Conservation (phyloP, 2,113 vertebrate species). For the Menidia beryllina region DNA sequence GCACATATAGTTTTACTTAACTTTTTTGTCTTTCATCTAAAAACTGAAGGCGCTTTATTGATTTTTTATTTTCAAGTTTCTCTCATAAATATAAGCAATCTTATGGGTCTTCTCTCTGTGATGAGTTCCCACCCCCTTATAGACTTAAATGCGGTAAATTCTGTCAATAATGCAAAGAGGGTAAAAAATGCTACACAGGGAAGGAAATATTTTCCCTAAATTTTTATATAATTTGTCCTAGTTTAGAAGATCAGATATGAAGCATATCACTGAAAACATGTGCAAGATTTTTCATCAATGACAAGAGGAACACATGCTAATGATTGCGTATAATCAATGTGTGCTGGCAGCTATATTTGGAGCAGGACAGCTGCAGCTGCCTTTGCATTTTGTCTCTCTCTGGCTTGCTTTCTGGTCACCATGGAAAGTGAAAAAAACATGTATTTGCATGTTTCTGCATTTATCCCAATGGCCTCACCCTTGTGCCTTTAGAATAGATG, state of each 20-base stretch:
- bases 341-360: constrained; percentile 48
- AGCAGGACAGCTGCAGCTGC: constrained; percentile 49
- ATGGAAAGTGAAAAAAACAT: constrained; percentile 13
- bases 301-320: constrained; percentile 35
- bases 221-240: background rate
- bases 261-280: constrained; percentile 15
- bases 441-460: constrained; percentile 50
- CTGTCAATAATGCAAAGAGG: constrained; percentile 32
- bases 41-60: background rate
- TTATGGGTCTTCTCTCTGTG: constrained; percentile 3
- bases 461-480: background rate
- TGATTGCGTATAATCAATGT: constrained; percentile 56
- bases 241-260: background rate
- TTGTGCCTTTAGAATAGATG: constrained; percentile 17
- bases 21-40: constrained; percentile 1
- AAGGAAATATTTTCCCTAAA: background rate
- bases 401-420: background rate
- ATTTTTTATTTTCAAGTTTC: constrained; percentile 21
- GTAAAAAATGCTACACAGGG: constrained; percentile 5
- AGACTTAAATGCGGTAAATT: constrained; percentile 30
- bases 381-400: background rate
- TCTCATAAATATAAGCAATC: constrained; percentile 67
- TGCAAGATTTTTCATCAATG: constrained; percentile 13
- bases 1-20: background rate
- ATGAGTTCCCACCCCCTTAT: constrained; percentile 32